Conservation (phyloP, 92 coral and sea anemone genomes). For the Nematostella vectensis region DNA sequence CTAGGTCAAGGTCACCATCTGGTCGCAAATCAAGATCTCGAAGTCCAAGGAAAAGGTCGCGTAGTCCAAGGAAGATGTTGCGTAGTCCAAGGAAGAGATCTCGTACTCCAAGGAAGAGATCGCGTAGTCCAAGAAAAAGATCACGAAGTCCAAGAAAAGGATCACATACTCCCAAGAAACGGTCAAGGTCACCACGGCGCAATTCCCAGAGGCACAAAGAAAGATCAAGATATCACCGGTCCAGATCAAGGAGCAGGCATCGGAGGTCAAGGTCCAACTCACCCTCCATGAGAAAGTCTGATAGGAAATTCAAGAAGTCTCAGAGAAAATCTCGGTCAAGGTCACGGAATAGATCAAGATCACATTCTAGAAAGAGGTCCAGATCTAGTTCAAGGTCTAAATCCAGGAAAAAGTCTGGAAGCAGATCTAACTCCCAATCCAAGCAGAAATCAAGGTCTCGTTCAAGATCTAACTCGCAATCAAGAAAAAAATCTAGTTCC, state of each 20-base stretch:
- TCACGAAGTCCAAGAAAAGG: conserved; percentile 36
- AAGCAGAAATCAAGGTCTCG: conserved; percentile 5
- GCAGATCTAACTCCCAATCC: conserved; percentile 3
- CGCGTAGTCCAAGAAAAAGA: conserved; percentile 47
- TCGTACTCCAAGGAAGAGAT: conserved; percentile 30
- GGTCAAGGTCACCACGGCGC: conserved; percentile 31
- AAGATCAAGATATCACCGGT: background rate
- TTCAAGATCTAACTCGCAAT: conserved; percentile 22
- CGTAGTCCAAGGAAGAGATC: conserved; percentile 5
- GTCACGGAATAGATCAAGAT: conserved; percentile 17
- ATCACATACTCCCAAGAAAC: conserved; percentile 5
- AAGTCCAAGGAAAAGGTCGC: conserved; percentile 38
- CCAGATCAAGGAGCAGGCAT: background rate
- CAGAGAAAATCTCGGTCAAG: conserved; percentile 24
- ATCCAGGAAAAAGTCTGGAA: conserved; percentile 10
- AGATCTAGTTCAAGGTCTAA: conserved; percentile 6
- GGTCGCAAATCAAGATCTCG: conserved; percentile 26
- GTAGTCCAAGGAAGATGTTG: conserved; percentile 14
- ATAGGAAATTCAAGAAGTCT: background rate
- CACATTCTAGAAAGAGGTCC: conserved; percentile 12
- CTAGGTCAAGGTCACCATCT: conserved; percentile 54
- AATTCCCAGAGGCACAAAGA: background rate
- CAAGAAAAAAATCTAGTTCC: conserved; percentile 1
- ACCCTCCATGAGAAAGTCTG: conserved; percentile 6
- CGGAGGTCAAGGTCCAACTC: conserved; percentile 21